Percentiles rank a stretch among this genome's conserved stretches.
phyloP scores from a whole-genome alignment of 2,888 invertebrate species.

The Pogonocherus hispidulus region DNA sequence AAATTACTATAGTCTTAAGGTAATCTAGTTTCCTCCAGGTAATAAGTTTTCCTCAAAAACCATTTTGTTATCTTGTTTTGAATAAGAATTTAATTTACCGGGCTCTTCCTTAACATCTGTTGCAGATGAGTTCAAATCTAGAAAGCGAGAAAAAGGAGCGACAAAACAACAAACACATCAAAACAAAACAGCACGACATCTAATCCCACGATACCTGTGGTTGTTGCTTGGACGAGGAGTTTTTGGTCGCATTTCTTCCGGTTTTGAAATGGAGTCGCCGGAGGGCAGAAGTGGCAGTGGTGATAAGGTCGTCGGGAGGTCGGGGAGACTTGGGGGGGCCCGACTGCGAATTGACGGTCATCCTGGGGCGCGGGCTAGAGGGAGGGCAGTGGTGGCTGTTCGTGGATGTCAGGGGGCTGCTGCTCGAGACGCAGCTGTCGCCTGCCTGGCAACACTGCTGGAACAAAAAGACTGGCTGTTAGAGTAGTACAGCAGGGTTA shows the following conservation, averaged over 20 bases:
- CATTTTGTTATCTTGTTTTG: no score
- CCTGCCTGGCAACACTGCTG: conserved; percentile 56
- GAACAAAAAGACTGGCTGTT: conserved; percentile 33
- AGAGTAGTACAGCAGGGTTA: no score
- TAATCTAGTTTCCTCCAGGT: no score
- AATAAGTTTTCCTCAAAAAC: no score
- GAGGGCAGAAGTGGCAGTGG: conserved; percentile 73
- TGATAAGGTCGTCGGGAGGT: conserved; percentile 70
- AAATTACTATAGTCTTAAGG: no score
- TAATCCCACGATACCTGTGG: conserved; percentile 42
- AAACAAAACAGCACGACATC: conserved; percentile 13
- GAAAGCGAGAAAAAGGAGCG: no score
- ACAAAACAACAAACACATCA: background rate
- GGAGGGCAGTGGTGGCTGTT: conserved; percentile 61
- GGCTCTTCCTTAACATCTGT: no score
- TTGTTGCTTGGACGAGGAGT: conserved; percentile 55
- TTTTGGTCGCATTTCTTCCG: conserved; percentile 69
- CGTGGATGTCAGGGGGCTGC: conserved; percentile 53
- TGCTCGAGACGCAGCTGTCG: conserved; percentile 53
- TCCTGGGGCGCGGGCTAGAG: conserved; percentile 67
- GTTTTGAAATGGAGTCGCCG: conserved; percentile 78
- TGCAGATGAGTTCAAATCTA: no score
- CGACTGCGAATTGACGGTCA: conserved; percentile 70
- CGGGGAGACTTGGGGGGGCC: conserved; percentile 65
- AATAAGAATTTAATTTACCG: no score